phyloP scores from a whole-genome alignment of 2,113 vertebrate species.

The Nesogale talazaci region DNA sequence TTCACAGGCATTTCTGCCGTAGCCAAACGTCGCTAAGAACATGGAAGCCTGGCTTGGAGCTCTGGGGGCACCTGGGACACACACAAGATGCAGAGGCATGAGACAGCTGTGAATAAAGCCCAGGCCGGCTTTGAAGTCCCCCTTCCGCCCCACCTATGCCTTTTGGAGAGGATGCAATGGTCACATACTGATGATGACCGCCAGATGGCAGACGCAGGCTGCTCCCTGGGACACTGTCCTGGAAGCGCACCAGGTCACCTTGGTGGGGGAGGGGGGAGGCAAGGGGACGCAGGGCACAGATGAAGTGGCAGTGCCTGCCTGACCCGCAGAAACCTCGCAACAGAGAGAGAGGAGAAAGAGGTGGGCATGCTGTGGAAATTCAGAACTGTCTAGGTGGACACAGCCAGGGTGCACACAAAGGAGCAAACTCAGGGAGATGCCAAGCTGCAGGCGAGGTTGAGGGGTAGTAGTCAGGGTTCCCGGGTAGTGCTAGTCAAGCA shows the following conservation, averaged over 20 bases:
- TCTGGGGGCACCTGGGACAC: neutral
- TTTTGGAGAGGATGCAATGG: rapidly evolving
- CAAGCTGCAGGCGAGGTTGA: neutral
- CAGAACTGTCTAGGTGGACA: neutral
- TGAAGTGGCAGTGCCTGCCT: neutral
- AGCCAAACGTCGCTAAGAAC: neutral
- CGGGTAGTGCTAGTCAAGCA: rapidly evolving
- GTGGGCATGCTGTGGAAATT: neutral
- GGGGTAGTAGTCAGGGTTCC: rapidly evolving
- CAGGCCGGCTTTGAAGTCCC: neutral
- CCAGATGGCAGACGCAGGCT: conserved; percentile 42
- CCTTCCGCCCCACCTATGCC: neutral
- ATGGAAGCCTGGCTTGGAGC: neutral
- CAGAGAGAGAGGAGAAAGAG: neutral
- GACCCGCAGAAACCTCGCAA: neutral
- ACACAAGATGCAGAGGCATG: rapidly evolving
- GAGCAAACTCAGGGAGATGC: neutral
- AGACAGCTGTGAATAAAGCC: neutral
- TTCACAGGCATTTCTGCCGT: neutral
- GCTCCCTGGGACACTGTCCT: neutral
- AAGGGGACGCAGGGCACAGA: too few relatives aligned
- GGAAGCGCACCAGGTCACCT: neutral
- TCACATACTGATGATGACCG: neutral
- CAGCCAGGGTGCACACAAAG: neutral
- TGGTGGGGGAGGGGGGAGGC: too few relatives aligned